Conservation (phyloP, 2,888 invertebrate species). For the Chrysina gloriosa region DNA sequence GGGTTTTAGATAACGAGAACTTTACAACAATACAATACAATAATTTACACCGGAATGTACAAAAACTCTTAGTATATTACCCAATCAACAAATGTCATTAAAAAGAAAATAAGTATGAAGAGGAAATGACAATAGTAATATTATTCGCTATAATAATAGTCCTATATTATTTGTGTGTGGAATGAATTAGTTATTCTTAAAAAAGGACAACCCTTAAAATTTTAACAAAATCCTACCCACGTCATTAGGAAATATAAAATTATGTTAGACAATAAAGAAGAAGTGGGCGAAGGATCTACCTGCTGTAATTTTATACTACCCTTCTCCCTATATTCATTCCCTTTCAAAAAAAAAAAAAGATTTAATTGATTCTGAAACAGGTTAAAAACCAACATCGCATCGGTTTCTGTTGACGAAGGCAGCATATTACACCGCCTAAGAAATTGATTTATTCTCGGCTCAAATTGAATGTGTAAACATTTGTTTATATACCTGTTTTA, state of each 20-base stretch:
- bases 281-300: constrained; percentile 2
- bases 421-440: constrained; percentile 21
- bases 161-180: too few relatives aligned
- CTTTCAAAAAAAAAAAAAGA: constrained; percentile 4
- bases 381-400: neutral
- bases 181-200: too few relatives aligned
- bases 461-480: constrained; percentile 39
- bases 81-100: too few relatives aligned
- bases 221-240: neutral
- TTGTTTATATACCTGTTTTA: constrained; percentile 42
- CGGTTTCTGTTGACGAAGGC: constrained; percentile 10
- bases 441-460: constrained; percentile 33
- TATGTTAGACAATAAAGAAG: constrained; percentile 2
- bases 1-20: too few relatives aligned
- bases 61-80: too few relatives aligned
- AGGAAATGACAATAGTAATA: too few relatives aligned
- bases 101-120: too few relatives aligned
- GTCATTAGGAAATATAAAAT: neutral
- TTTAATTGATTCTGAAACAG: constrained; percentile 15
- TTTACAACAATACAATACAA: too few relatives aligned
- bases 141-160: too few relatives aligned
- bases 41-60: too few relatives aligned
- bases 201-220: too few relatives aligned
- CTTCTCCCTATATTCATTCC: neutral
- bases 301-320: constrained; percentile 19